phyloP scores from a whole-genome alignment of 2,888 invertebrate species.

The Ormyrus labotus region DNA sequence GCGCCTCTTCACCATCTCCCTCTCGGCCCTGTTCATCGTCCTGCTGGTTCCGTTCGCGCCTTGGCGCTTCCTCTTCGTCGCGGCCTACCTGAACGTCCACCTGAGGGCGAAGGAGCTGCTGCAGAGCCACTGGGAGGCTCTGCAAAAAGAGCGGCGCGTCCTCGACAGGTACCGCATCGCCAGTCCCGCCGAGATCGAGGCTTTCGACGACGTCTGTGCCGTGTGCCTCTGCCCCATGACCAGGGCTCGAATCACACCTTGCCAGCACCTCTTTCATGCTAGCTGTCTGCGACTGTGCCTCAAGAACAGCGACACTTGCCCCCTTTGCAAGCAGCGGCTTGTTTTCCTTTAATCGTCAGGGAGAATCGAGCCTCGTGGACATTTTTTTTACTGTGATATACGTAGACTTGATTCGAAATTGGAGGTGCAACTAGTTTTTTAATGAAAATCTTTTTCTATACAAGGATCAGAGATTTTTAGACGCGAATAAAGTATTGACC shows the following conservation, averaged over 20 bases:
- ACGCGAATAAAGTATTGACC: no score
- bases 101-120: constrained; percentile 80
- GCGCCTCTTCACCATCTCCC: constrained; percentile 78
- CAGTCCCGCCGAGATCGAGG: constrained; percentile 81
- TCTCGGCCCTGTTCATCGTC: constrained; percentile 79
- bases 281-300: constrained; percentile 85
- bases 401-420: no score
- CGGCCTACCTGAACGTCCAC: constrained; percentile 82
- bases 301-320: constrained; percentile 83
- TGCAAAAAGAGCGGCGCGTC: constrained; percentile 80
- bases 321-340: constrained; percentile 85
- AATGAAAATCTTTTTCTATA: no score
- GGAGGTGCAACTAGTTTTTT: no score
- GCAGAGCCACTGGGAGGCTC: constrained; percentile 77
- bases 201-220: constrained; percentile 87
- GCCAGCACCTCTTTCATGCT: constrained; percentile 88
- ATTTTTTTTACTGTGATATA: no score
- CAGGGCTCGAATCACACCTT: constrained; percentile 86
- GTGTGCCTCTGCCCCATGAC: constrained; percentile 85
- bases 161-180: constrained; percentile 82
- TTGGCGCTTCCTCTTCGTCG: constrained; percentile 79
- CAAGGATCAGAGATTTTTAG: no score
- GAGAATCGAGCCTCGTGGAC: no score
- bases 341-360: constrained; percentile 76
- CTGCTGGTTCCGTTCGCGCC: constrained; percentile 79